phyloP scores from a whole-genome alignment of 1,140 invertebrate genomes.

The Ceratoteleas bidentatus region DNA sequence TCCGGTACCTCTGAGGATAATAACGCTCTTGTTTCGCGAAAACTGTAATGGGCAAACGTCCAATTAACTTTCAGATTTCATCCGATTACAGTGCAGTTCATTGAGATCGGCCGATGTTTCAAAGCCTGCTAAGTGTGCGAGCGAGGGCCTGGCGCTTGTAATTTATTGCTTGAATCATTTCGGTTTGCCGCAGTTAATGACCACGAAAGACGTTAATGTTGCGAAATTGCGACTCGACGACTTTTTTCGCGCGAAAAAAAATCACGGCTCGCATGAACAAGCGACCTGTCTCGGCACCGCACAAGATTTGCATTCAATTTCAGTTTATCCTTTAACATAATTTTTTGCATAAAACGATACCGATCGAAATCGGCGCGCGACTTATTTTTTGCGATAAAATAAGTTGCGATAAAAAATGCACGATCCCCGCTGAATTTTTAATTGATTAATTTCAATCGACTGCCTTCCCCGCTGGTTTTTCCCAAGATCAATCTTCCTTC shows the following conservation, averaged over 20 bases:
- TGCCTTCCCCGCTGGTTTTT: no score
- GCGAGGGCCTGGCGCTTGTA: conserved; percentile 2
- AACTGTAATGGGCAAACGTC: conserved; percentile 21
- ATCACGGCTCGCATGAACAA: neutral
- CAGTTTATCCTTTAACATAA: neutral
- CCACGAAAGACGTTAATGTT: conserved; percentile 19
- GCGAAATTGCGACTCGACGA: conserved; percentile 7
- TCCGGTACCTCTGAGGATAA: neutral
- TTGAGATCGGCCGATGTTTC: conserved; percentile 16
- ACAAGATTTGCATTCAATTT: conserved; percentile 27
- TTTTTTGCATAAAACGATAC: neutral
- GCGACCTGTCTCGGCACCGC: neutral
- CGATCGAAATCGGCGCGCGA: no score
- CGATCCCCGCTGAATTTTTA: no score
- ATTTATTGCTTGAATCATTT: conserved; percentile 37
- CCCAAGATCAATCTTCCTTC: no score
- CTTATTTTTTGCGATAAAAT: no score
- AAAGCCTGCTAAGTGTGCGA: conserved; percentile 21
- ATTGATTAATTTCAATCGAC: no score
- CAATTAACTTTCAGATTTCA: conserved; percentile 40
- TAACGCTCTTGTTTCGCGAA: conserved; percentile 19
- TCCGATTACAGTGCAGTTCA: conserved; percentile 32
- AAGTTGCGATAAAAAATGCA: no score
- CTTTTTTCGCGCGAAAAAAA: conserved; percentile 11
- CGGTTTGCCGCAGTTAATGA: conserved; percentile 20